These are phyloP conservation scores for Yasuhikotakia modesta DNA, from an alignment of 2,797 vertebrate species.

Conservation along the genomic window DNA sequence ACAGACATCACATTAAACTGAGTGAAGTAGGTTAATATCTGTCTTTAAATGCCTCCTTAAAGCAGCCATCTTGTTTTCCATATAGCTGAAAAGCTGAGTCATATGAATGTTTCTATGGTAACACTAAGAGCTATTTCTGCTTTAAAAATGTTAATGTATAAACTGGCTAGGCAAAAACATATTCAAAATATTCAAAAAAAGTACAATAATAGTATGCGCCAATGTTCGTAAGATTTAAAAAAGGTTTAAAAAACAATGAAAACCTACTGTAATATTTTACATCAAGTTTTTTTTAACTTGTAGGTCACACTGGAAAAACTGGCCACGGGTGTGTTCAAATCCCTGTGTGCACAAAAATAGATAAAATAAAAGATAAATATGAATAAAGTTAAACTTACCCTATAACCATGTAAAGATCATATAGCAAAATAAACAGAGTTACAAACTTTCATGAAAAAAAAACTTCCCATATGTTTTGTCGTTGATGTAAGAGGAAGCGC, in stretches of 20 bases:
- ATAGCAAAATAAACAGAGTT: not conserved
- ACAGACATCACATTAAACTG: constrained; percentile 6
- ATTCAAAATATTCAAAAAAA: not conserved
- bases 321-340: not conserved
- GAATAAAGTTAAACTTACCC: not conserved
- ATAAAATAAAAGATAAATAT: not conserved
- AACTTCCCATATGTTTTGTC: not conserved
- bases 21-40: not conserved
- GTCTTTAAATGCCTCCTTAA: not conserved
- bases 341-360: not conserved
- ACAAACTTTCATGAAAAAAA: not conserved
- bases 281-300: not conserved
- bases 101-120: not conserved
- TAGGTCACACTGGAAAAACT: not conserved
- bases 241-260: not conserved
- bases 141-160: constrained; percentile 13
- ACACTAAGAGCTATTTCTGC: constrained; percentile 16
- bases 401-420: not conserved
- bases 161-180: constrained; percentile 9
- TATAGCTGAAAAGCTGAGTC: constrained; percentile 33
- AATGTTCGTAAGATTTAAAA: not conserved
- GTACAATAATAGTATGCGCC: not conserved
- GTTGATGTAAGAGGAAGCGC: not conserved
- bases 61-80: constrained; percentile 44
- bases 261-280: not conserved